phyloP scores from a whole-genome alignment of 2,888 invertebrate genomes.

The Stenurella melanura region DNA sequence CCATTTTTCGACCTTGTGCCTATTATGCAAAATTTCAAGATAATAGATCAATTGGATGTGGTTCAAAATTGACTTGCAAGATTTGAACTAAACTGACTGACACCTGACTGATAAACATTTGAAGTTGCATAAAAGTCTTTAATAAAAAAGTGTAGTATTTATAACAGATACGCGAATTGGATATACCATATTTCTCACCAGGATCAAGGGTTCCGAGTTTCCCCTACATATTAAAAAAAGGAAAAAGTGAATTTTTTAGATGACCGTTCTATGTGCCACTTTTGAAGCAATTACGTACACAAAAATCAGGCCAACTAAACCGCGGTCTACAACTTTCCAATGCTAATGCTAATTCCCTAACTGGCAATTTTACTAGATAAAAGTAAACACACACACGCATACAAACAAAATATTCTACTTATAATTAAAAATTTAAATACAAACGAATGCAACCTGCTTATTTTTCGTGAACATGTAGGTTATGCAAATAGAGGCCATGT shows the following conservation, averaged over 20 bases:
- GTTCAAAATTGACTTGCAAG: no score
- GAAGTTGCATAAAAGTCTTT: no score
- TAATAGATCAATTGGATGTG: no score
- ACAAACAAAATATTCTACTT: constrained; percentile 15
- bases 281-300: not conserved
- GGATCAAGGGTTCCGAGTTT: no score
- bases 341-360: constrained; percentile 19
- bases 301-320: constrained; percentile 20
- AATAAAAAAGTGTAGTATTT: no score
- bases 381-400: constrained; percentile 11
- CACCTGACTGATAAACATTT: no score
- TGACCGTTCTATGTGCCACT: constrained; percentile 12
- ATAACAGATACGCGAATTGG: no score
- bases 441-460: constrained; percentile 54
- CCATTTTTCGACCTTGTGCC: no score
- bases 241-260: constrained; percentile 5
- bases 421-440: constrained; percentile 51
- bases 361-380: constrained; percentile 20
- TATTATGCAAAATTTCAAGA: no score
- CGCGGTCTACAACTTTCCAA: constrained; percentile 19
- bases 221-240: not conserved
- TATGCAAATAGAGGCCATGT: constrained; percentile 55
- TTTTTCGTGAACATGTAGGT: constrained; percentile 54
- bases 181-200: no score
- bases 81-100: no score